Base-by-base conservation (phyloP, 2,113 vertebrate species). In the Indicator indicator region DNA sequence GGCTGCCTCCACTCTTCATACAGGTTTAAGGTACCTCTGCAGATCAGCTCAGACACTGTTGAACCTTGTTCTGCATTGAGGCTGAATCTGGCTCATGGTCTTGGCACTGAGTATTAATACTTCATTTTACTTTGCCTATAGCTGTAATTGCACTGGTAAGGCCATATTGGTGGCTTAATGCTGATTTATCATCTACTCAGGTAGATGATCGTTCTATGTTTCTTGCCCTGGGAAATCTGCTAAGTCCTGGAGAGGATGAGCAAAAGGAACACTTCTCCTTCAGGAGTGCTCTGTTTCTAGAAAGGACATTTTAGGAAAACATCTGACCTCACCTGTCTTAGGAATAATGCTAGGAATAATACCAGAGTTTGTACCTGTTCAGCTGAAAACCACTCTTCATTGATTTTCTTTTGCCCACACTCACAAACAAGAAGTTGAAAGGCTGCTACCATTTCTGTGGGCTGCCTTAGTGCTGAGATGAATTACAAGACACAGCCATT, bases 351-450 rank as follows among this genome's bases (percentile, higher is more conserved):
- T 30, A 44, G 8, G 18, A 40, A 87, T 71, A 72, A 59, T 27
- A 46, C 5, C 16, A 18, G 38, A 93, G 65, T 69, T 88, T 83
- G 32, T 30, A 58, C 40, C 33, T 42, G 23, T 59, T 85, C 93
- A 68, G 36, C 83, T 65, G 63, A 92, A 89, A 96, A 44, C 38
- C 15, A 5, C 42, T 65, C 14, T 11, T 86, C 12, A 58, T 77
- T n/a, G 72, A 63, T 93, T 89, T 91, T 38, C 52, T 86, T 44
- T 55, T 69, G 23, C 44, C 55, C 13, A 32, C 44, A 68, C 33
- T 79, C 54, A 82, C 27, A 88, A 59, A 84, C 26, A 83, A 69
- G 68, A 91, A 73, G 62, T 28, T 83, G 82, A 94, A 91, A 60
- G 48, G 26, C 58, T 88, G 65, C 54, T 72, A 36, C 27, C 19